Evolutionary conservation across 1,140 invertebrate genomes (phyloP), one percentile per base, ranked within the genome.

Genomic region (Oncopodura yosiiana): DNA sequence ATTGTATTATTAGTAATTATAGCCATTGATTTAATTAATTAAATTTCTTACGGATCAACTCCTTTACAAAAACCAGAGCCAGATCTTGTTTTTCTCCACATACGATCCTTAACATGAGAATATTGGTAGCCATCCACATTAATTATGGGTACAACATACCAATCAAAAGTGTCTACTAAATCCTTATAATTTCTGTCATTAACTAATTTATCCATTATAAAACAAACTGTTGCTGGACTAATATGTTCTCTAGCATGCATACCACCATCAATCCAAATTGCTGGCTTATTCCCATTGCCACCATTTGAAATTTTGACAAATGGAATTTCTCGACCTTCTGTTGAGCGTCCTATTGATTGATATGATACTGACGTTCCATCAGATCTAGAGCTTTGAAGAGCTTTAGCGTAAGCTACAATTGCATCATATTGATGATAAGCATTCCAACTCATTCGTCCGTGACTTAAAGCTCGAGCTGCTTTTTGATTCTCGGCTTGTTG

Each of bases 201-300:
- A 3, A 83, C 78, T 42, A 93, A 70, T 67, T 88, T 80, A 64
- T 83, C 83, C 27, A 89, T 76, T n/a, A 92, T 81, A 66, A 79
- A 92, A 21, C 86, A 81, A 11, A 86, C 82, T 0, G 84, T 83
- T 0, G 89, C 86, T 3, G 86, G 83, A 41, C 86, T 80, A 49
- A 94, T 89, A 89, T 90, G 94, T 73, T 94, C 90, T 29, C 90
- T 70, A 0, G 88, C 89, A 66, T 94, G 91, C 65, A 92, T 88
- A 12, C 87, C 88, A 70, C 77, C 75, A 19, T 61, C 59, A 3
- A 61, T 37, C 26, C 8, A 34, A 34, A 34, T 34, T 8, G 30
- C 30, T n/a, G n/a, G n/a, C n/a, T n/a, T n/a, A n/a, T n/a, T n/a
- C n/a, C n/a, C n/a, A 16, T 9, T 16, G 6, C 38, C 38, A 6